phyloP scores from a whole-genome alignment of 2,797 vertebrate genomes.

The Artibeus lituratus region DNA sequence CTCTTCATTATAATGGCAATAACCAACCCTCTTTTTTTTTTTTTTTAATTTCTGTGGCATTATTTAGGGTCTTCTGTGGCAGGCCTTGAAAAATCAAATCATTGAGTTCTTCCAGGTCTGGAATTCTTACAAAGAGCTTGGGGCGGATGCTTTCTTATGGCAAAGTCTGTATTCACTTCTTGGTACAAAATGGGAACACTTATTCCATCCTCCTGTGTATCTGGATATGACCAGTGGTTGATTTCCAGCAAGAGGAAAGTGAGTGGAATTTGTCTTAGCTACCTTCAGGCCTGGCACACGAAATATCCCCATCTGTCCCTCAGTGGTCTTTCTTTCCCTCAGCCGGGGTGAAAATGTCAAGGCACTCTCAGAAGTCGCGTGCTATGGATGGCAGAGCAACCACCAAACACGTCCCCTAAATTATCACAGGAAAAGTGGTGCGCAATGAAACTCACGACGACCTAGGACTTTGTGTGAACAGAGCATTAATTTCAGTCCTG shows the following conservation, averaged over 20 bases:
- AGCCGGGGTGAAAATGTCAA: not conserved
- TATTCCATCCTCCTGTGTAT: not conserved
- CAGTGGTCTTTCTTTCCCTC: not conserved
- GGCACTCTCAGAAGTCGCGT: not conserved
- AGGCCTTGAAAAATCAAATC: not conserved
- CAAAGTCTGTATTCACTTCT: not conserved
- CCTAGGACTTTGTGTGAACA: not conserved
- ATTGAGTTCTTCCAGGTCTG: not conserved
- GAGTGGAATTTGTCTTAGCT: not conserved
- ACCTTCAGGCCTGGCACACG: not conserved
- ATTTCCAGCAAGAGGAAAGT: not conserved
- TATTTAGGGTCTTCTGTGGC: not conserved
- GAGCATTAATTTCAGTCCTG: not conserved
- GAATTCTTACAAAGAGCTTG: not conserved
- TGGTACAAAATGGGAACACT: not conserved
- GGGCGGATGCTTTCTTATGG: not conserved
- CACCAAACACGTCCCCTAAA: not conserved
- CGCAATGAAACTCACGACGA: accelerated
- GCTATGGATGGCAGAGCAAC: not conserved
- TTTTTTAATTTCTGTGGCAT: not conserved
- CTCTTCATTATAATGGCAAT: not conserved
- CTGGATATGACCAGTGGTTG: not conserved
- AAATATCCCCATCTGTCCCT: not conserved
- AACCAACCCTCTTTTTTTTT: not conserved
- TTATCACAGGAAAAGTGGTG: not conserved